These are phyloP conservation scores for Emydoidea blandingii DNA, from an alignment of 2,797 vertebrate genomes.

Conservation along the genomic window DNA sequence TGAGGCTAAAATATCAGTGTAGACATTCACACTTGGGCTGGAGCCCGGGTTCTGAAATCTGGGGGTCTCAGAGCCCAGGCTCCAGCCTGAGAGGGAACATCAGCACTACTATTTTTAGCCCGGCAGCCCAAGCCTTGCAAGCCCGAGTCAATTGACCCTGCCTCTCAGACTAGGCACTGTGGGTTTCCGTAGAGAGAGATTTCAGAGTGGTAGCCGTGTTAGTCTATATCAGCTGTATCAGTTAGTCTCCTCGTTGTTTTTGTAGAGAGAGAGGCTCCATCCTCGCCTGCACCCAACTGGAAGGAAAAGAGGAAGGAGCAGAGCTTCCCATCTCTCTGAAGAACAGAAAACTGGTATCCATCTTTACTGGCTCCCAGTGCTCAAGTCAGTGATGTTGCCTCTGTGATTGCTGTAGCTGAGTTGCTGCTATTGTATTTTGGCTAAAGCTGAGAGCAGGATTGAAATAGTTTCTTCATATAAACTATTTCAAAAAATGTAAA, in stretches of 20 bases:
- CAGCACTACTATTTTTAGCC: not conserved
- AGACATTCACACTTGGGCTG: not conserved
- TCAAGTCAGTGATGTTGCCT: not conserved
- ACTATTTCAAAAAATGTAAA: slow-evolving; percentile 2
- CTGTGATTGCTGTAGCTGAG: not conserved
- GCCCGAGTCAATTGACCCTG: not conserved
- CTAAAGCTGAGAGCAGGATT: not conserved
- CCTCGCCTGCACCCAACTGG: rapidly evolving
- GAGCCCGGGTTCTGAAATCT: not conserved
- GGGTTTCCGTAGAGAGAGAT: no score
- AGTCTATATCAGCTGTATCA: no score
- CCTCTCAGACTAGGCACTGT: not conserved
- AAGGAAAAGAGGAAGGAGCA: not conserved
- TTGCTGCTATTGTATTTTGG: not conserved
- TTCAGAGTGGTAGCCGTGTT: no score
- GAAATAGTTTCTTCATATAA: slow-evolving; percentile 28
- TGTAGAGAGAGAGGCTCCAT: no score
- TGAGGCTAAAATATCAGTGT: no score
- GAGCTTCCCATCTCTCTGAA: not conserved
- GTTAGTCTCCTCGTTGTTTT: no score
- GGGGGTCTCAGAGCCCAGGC: not conserved
- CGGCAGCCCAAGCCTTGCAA: not conserved
- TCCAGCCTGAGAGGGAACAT: not conserved
- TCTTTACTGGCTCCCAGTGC: not conserved
- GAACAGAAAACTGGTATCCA: not conserved